Conservation (phyloP, 2,888 invertebrate species). For the Crepidodera aurea region DNA sequence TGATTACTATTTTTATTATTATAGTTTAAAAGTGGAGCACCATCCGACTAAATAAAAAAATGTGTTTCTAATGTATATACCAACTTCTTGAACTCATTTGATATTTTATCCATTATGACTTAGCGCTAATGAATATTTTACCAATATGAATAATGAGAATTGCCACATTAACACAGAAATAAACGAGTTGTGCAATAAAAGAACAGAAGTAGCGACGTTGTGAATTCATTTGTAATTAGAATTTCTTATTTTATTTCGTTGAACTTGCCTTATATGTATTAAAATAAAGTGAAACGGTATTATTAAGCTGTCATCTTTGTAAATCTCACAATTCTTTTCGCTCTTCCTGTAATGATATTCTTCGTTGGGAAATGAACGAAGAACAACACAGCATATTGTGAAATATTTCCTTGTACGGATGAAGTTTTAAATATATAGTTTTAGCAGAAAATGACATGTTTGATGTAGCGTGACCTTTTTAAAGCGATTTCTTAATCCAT, state of each 20-base stretch:
- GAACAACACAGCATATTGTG: background rate
- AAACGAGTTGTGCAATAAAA: constrained; percentile 32
- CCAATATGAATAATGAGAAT: constrained; percentile 29
- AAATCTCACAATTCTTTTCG: constrained; percentile 8
- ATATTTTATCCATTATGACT: constrained; percentile 10
- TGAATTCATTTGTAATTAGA: constrained; percentile 33
- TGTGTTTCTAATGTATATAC: background rate
- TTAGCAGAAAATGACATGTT: background rate
- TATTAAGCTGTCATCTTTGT: constrained; percentile 26
- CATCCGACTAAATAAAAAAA: background rate
- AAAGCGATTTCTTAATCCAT: background rate
- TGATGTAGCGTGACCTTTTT: background rate
- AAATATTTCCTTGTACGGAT: constrained; percentile 4
- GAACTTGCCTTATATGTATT: constrained; percentile 16
- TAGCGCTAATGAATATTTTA: constrained; percentile 18
- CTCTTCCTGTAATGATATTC: constrained; percentile 11
- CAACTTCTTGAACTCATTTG: background rate
- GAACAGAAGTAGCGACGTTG: constrained; percentile 34
- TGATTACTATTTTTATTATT: constrained; percentile 14
- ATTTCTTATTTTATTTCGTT: constrained; percentile 19
- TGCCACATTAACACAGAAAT: constrained; percentile 34
- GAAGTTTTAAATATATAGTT: constrained; percentile 18
- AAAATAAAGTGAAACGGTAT: constrained; percentile 26
- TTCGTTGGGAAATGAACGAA: constrained; percentile 10
- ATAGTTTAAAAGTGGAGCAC: constrained; percentile 6